Base-by-base conservation (phyloP, 2,888 invertebrate genomes). In the Parapristionchus giblindavisi region DNA sequence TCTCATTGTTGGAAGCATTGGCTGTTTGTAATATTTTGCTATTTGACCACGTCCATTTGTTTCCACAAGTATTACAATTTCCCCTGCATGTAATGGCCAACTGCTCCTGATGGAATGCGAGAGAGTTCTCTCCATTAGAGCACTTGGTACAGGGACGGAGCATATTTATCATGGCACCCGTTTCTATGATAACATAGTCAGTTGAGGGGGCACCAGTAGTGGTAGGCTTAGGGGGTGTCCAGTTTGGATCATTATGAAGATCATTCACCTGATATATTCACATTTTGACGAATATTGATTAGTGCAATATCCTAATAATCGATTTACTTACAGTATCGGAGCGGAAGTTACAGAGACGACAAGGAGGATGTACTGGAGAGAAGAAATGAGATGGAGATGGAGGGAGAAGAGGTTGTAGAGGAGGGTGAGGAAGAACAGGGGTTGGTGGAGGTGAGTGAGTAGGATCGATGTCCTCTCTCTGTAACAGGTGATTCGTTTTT, bases 361-460 rank as follows among this genome's bases (percentile, higher is more conserved):
- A 43, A 4, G 63, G 43, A 43, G 63, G 63, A 29, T 4, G 43
- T 1, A 21, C 21, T 1, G 29, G 63, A 43, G 24, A 17, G 43
- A 65, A 3, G 29, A 65, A 43, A 8, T 40, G 63, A 65, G 29
- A 32, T 29, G 43, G 63, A 65, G n/a, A n/a, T 36, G 61, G 24
- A 24, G 38, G 27, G 3, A 38, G n/a, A 36, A 34, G 14, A 3
- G 32, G 32, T 32, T 14, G 1, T 36, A 61, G n/a, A 38, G 61
- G 36, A 61, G 38, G 61, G 61, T 4, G 24, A 24, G 38, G 27
- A 2, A 38, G n/a, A 36, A 34, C 29, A 3, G 32, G 32, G 58
- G 32, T 1, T 36, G 38, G n/a, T 36, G 61, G 36, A 61, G 38
- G 34, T 60, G 60, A 24, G n/a, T n/a, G n/a, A n/a, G n/a, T n/a